Conservation (phyloP, 2,888 invertebrate genomes). For the Diachrysia chrysitis region DNA sequence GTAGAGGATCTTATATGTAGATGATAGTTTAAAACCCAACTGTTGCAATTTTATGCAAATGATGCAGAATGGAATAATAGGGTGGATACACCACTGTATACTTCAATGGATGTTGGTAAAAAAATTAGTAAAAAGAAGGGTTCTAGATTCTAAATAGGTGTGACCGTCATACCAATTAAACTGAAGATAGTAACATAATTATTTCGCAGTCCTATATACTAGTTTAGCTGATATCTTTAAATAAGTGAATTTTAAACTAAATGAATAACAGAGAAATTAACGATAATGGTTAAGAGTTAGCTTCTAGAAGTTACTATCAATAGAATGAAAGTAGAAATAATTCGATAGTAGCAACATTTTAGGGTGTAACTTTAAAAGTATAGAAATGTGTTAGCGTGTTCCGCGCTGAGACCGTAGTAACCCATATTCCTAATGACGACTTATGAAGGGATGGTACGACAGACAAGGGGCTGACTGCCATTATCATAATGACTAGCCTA, state of each 20-base stretch:
- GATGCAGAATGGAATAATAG: neutral
- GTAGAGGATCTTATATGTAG: neutral
- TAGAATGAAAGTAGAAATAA: neutral
- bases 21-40: neutral
- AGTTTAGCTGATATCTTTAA: no score
- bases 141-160: no score
- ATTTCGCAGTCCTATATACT: no score
- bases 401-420: slow-evolving; percentile 16
- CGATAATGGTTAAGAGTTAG: neutral
- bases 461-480: slow-evolving; percentile 28
- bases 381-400: slow-evolving; percentile 21
- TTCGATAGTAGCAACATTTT: neutral
- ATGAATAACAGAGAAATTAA: no score
- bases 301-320: neutral
- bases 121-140: no score
- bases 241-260: no score
- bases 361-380: neutral
- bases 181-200: no score
- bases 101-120: no score
- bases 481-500: slow-evolving; percentile 32
- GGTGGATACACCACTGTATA: neutral
- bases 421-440: slow-evolving; percentile 35
- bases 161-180: no score
- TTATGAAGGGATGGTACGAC: slow-evolving; percentile 27
- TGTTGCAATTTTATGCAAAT: slow-evolving; percentile 4